A percentile compares a stretch with the other conserved stretches of the same genome.
Conservation (phyloP, 30 jellyfish, hydroid and myxozoan genomes). For the Turritopsis rubra region DNA sequence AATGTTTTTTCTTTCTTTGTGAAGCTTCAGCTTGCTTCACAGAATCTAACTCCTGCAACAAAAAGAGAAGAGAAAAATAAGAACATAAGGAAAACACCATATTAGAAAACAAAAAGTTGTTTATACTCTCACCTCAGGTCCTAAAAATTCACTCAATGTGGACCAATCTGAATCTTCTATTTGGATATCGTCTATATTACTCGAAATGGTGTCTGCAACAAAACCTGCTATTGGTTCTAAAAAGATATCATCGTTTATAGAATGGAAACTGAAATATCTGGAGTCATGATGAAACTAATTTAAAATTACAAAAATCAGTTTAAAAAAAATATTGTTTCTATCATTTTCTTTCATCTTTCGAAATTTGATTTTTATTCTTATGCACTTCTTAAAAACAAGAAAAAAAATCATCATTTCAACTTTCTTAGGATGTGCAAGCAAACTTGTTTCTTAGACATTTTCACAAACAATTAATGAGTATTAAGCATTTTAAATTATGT, state of each 20-base stretch:
- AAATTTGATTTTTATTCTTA: too few relatives aligned
- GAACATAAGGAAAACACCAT: too few relatives aligned
- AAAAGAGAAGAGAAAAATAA: not conserved
- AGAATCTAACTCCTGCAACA: conserved; percentile 16
- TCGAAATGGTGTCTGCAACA: conserved; percentile 19
- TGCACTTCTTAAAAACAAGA: too few relatives aligned
- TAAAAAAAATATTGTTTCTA: too few relatives aligned
- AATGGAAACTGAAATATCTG: not conserved
- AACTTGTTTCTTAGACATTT: too few relatives aligned
- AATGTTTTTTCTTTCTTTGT: not conserved
- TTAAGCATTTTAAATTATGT: not conserved
- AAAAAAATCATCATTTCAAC: too few relatives aligned
- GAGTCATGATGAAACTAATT: not conserved
- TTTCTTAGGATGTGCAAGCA: too few relatives aligned
- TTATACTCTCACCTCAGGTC: conserved; percentile 74
- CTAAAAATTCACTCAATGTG: conserved; percentile 77
- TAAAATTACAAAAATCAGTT: too few relatives aligned
- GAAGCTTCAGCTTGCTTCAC: conserved; percentile 29
- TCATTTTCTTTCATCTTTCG: too few relatives aligned
- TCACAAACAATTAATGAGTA: too few relatives aligned
- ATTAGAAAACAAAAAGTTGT: not conserved
- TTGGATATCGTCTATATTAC: conserved; percentile 33
- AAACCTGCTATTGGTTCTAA: conserved; percentile 91
- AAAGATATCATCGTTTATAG: not conserved
- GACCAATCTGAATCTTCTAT: conserved; percentile 70